These are phyloP conservation scores for Apostichopus leukothele DNA, from an alignment of 53 echinoderm and acorn worm genomes.

Conservation along the genomic window DNA sequence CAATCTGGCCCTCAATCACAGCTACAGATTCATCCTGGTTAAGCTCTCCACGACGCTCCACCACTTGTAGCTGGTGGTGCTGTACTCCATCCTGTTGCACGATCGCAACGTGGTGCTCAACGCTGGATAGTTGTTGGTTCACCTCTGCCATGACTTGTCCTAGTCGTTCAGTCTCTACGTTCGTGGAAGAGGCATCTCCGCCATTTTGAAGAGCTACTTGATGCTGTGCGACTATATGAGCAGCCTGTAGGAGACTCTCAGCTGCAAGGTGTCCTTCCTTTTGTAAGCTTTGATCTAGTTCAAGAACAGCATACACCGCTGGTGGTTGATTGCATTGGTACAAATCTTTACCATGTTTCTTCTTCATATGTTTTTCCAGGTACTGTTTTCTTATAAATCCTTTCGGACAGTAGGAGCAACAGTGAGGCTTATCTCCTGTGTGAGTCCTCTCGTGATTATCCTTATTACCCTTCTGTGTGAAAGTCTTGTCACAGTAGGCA, in stretches of 20 bases:
- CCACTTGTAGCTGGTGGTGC: slow-evolving; percentile 16
- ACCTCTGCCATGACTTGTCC: slow-evolving; percentile 28
- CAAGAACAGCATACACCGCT: slow-evolving; percentile 9
- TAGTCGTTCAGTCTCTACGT: slow-evolving; percentile 1
- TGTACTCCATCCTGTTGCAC: slow-evolving; percentile 22
- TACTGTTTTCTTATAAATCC: slow-evolving; percentile 35
- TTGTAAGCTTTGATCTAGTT: not conserved
- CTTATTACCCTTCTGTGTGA: slow-evolving; percentile 40
- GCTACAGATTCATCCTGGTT: not conserved
- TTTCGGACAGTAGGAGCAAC: slow-evolving; percentile 2
- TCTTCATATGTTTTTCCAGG: slow-evolving; percentile 35
- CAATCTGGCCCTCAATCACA: slow-evolving; percentile 17
- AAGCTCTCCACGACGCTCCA: slow-evolving; percentile 16
- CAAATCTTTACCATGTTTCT: slow-evolving; percentile 16
- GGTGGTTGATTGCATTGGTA: not conserved
- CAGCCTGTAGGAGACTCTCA: slow-evolving; percentile 24
- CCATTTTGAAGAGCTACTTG: not conserved
- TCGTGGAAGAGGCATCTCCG: not conserved
- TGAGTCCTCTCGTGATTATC: slow-evolving; percentile 44
- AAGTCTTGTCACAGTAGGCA: slow-evolving; percentile 6
- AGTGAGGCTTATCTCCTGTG: slow-evolving; percentile 35
- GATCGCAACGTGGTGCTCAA: not conserved
- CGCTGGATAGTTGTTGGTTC: not conserved
- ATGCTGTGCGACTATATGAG: slow-evolving; percentile 33
- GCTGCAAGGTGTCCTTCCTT: slow-evolving; percentile 26